Base-by-base conservation (phyloP, 2,888 invertebrate genomes). In the Rhingia rostrata region DNA sequence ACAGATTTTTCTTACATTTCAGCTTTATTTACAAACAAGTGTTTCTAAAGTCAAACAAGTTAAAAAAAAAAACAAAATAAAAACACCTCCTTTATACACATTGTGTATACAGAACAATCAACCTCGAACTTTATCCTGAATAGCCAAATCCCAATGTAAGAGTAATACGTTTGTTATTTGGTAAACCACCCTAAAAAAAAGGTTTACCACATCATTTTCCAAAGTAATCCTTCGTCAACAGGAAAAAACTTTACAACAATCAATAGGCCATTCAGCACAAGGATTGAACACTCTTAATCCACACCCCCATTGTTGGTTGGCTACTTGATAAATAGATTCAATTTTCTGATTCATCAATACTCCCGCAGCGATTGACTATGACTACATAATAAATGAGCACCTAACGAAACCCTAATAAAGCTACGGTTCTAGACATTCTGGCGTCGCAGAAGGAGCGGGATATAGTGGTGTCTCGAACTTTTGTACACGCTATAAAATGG, bases 261-360 rank as follows among this genome's bases (percentile, higher is more conserved):
- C 41, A 12, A 32, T 3, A 64, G 30, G 54, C 14, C 39, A 10
- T 37, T n/a, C 45, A 73, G 32, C 56, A 22, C 45, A 64, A 63
- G 54, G 64, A 14, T 63, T 54, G 63, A 54, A 54, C 37, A 14
- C 12, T 22, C 22, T 22, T 22, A 22, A 22, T 22, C 22, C 22
- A 22, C 22, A 22, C 14, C 22, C 32, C 45, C 73, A 56, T 41
- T 64, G 32, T 63, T 64, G 22, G 22, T 47, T 10, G 45, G 45
- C 37, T 45, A 39, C 37, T 56, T 64, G 30, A 66, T 56, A 66
- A 49, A 74, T 66, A 66, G 56, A 74, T 66, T 74, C 35, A 56
- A 58, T 66, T 74, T 56, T 74, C 56, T 58, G 74, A 66, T 66
- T 74, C 56, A 64, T 60, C 43, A 74, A 54, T 74, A 66, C 43